Evolutionary conservation across 2,888 invertebrate species (phyloP).

Genomic region (Crioceris asparagi): DNA sequence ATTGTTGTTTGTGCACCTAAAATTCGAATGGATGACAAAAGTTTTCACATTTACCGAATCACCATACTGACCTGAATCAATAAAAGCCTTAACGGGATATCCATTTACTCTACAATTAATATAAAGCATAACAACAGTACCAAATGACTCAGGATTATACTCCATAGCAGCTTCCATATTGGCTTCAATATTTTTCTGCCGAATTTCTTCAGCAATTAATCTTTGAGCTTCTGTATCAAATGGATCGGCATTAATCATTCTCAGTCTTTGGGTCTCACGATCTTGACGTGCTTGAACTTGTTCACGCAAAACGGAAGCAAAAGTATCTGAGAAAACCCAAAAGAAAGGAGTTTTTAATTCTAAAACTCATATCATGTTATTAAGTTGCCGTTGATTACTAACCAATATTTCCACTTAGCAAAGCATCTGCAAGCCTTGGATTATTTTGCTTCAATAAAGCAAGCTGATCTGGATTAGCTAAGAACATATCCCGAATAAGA

Average conservation of each 20-base stretch:
- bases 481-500: conserved; percentile 73
- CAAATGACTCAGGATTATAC: conserved; percentile 96
- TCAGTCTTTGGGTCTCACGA: conserved; percentile 69
- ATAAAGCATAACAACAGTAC: conserved; percentile 94
- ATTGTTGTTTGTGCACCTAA: conserved; percentile 88
- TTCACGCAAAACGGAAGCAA: conserved; percentile 67
- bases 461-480: conserved; percentile 83
- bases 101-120: conserved; percentile 97
- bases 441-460: conserved; percentile 88
- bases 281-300: conserved; percentile 75
- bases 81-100: conserved; percentile 93
- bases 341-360: neutral
- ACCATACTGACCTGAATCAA: conserved; percentile 77
- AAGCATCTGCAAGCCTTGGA: conserved; percentile 81
- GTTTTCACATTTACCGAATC: neutral
- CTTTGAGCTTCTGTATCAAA: conserved; percentile 93
- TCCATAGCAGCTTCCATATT: conserved; percentile 99
- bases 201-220: conserved; percentile 90
- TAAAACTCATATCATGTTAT: neutral
- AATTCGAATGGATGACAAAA: too few species aligned
- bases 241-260: conserved; percentile 88
- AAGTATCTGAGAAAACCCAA: conserved; percentile 48
- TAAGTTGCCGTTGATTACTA: conserved; percentile 14
- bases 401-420: conserved; percentile 75
- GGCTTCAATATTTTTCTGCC: conserved; percentile 91